Evolutionary conservation across 2,797 vertebrate species (phyloP).

Genomic region (Alauda arvensis): DNA sequence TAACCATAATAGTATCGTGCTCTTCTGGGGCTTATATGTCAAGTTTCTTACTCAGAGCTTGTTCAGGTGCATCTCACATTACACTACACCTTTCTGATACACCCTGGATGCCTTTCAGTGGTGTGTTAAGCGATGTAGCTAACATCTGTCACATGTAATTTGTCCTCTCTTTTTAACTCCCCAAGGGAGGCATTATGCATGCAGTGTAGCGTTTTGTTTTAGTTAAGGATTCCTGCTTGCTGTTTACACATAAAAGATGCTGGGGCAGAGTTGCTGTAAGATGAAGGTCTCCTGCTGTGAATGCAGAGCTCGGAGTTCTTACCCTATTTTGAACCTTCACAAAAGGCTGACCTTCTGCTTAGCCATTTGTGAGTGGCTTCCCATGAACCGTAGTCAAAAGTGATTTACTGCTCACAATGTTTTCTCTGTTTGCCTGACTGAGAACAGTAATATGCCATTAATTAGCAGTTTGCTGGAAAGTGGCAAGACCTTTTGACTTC

Average conservation of each 20-base stretch:
- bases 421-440: neutral
- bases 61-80: constrained; percentile 8
- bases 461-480: neutral
- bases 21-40: neutral
- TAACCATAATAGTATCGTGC: neutral
- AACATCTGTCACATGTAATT: constrained; percentile 55
- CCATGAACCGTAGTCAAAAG: neutral
- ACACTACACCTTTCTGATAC: neutral
- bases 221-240: constrained; percentile 24
- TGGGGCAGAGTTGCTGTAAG: neutral
- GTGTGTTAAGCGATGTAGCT: constrained; percentile 43
- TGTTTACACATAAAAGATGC: constrained; percentile 19
- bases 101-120: constrained; percentile 37
- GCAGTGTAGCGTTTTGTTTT: neutral
- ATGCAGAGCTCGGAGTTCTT: neutral
- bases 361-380: neutral
- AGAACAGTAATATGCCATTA: neutral
- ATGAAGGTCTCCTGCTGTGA: neutral
- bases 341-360: neutral
- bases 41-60: constrained; percentile 3
- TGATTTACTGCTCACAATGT: neutral
- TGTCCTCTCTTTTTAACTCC: constrained; percentile 31
- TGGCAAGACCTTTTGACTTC: neutral
- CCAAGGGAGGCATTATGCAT: constrained; percentile 41
- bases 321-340: neutral